A percentile compares a stretch with the other conserved stretches of the same genome.
Conservation (phyloP, 2,113 vertebrate species). For the Ramphastos sulfuratus region DNA sequence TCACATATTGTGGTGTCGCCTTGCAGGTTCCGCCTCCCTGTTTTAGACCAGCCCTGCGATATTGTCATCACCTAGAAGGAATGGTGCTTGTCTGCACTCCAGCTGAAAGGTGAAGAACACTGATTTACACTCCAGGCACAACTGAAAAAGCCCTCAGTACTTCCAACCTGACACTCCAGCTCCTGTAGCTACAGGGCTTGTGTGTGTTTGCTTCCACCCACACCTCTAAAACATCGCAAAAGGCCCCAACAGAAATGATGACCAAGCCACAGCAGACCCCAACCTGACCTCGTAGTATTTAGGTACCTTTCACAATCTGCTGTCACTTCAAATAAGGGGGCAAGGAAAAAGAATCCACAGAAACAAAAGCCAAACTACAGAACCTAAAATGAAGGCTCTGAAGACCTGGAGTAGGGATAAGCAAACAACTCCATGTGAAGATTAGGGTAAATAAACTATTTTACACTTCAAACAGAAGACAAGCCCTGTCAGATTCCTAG, state of each 20-base stretch:
- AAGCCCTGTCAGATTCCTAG: not conserved
- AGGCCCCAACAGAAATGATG: not conserved
- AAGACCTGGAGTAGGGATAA: not conserved
- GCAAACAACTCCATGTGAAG: not conserved
- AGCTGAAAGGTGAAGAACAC: accelerated
- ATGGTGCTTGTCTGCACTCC: not conserved
- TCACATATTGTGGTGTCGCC: no score
- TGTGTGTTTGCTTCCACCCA: not conserved
- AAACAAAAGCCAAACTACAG: not conserved
- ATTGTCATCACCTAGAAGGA: not conserved
- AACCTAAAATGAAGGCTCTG: not conserved
- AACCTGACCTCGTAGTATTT: not conserved
- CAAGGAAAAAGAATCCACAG: not conserved
- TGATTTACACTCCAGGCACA: not conserved
- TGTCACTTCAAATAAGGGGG: not conserved
- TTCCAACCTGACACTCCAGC: not conserved
- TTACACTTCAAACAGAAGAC: slow-evolving; percentile 48
- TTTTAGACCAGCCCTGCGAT: not conserved
- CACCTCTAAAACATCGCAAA: not conserved
- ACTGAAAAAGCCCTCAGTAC: not conserved
- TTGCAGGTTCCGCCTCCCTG: not conserved
- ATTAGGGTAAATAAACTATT: slow-evolving; percentile 6
- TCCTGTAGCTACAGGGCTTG: not conserved
- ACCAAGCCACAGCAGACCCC: not conserved
- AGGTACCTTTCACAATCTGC: not conserved